Conservation (phyloP, 2,888 invertebrate species). For the Habrosyne pyritoides region DNA sequence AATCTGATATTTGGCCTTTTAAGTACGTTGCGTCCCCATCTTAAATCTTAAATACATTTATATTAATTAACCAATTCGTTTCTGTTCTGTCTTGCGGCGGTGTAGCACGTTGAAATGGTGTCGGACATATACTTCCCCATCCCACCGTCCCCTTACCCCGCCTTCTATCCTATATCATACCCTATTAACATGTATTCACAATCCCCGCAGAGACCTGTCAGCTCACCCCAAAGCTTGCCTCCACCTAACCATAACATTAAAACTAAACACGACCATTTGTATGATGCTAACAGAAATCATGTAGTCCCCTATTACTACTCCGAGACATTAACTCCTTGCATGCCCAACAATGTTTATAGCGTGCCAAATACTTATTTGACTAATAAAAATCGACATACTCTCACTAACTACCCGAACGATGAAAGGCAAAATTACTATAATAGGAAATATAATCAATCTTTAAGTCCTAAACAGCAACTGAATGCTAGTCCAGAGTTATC, state of each 20-base stretch:
- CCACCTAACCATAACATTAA: conserved; percentile 59
- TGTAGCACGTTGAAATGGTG: conserved; percentile 89
- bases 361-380: conserved; percentile 46
- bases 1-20: conserved; percentile 12
- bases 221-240: conserved; percentile 66
- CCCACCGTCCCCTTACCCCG: conserved; percentile 73
- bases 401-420: conserved; percentile 64
- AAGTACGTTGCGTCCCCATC: conserved; percentile 31
- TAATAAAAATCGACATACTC: conserved; percentile 66
- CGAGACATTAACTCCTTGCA: conserved; percentile 72
- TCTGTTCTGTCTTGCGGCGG: conserved; percentile 80
- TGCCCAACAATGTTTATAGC: conserved; percentile 71
- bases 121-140: conserved; percentile 89
- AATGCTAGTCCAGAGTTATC: conserved; percentile 57
- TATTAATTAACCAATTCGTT: conserved; percentile 73
- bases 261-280: conserved; percentile 67
- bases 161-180: conserved; percentile 74
- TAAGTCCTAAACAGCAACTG: conserved; percentile 46
- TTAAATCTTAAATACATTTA: conserved; percentile 33
- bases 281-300: conserved; percentile 84
- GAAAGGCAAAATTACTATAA: conserved; percentile 61
- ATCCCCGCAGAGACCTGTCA: conserved; percentile 57
- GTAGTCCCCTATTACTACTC: conserved; percentile 79
- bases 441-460: conserved; percentile 44
- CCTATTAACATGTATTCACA: conserved; percentile 77